phyloP scores from a whole-genome alignment of 1,140 invertebrate species.

The Bombyx mori region ASM3026992v2 NC_085131.1:14314001-14314500 shows the following conservation, averaged over 20 bases:
- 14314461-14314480: slow-evolving; percentile 74
- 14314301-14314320: slow-evolving; percentile 24
- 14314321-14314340: too few relatives aligned
- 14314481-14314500: slow-evolving; percentile 24
- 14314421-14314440: too few relatives aligned
- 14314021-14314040: slow-evolving; percentile 74
- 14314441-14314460: slow-evolving; percentile 72
- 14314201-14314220: slow-evolving; percentile 73
- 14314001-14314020: slow-evolving; percentile 71
- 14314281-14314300: slow-evolving; percentile 74
- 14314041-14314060: slow-evolving; percentile 53
- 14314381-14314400: slow-evolving; percentile 73
- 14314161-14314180: slow-evolving; percentile 13
- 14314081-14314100: slow-evolving; percentile 67
- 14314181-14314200: slow-evolving; percentile 74
- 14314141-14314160: background rate
- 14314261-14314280: slow-evolving; percentile 72
- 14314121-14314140: slow-evolving; percentile 21
- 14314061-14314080: too few relatives aligned
- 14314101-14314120: slow-evolving; percentile 31
- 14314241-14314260: too few relatives aligned
- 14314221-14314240: too few relatives aligned
- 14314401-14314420: too few relatives aligned
- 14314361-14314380: slow-evolving; percentile 74
- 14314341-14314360: slow-evolving; percentile 12